Conservation (phyloP, 1,140 invertebrate genomes). For the Hyphantria cunea region DNA sequence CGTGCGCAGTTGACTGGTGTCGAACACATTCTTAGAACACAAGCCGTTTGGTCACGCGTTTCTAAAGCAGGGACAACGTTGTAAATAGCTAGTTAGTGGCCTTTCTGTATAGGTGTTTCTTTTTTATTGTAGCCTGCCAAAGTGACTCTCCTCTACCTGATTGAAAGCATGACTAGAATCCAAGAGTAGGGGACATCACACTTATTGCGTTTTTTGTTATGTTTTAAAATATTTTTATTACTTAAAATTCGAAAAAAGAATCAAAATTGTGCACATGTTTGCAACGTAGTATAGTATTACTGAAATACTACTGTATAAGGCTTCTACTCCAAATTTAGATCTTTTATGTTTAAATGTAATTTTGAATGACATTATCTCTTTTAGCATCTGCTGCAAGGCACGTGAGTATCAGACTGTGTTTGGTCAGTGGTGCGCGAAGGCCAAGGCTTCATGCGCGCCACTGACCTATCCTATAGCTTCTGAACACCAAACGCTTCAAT, state of each 20-base stretch:
- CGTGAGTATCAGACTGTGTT: conserved; percentile 56
- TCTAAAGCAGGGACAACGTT: conserved; percentile 11
- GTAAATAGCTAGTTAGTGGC: background rate
- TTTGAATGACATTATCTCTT: conserved; percentile 48
- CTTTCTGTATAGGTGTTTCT: too few relatives aligned
- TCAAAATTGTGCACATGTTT: background rate
- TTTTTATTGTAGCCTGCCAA: too few relatives aligned
- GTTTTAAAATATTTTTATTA: too few relatives aligned
- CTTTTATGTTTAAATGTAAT: too few relatives aligned
- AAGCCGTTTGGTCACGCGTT: conserved; percentile 33
- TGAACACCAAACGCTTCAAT: conserved; percentile 16
- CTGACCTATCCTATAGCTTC: conserved; percentile 44
- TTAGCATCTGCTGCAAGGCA: conserved; percentile 59
- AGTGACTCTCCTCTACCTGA: too few relatives aligned
- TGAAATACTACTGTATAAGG: background rate
- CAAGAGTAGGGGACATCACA: too few relatives aligned
- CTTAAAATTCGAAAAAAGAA: background rate
- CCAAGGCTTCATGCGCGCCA: conserved; percentile 67
- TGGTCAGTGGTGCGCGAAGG: conserved; percentile 68
- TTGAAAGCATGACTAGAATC: too few relatives aligned
- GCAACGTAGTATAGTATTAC: background rate
- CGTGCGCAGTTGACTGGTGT: conserved; percentile 42
- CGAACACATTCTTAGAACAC: conserved; percentile 48
- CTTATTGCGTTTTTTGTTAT: too few relatives aligned
- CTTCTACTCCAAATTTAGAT: background rate